phyloP scores from a whole-genome alignment of 2,113 vertebrate species.

The Acanthisitta chloris region DNA sequence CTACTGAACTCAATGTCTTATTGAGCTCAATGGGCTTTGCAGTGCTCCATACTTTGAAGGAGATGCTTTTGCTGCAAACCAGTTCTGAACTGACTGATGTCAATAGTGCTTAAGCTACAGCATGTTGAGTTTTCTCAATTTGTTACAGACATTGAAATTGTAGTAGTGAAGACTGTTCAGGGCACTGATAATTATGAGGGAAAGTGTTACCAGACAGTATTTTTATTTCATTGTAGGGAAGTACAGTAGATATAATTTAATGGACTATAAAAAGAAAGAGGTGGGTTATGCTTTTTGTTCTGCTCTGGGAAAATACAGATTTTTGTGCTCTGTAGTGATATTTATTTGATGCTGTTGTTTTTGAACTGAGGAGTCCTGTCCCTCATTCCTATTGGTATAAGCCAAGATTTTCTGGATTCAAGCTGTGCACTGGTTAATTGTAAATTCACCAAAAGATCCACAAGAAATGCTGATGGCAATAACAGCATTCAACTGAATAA shows the following conservation, averaged over 20 bases:
- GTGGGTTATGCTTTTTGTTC: neutral
- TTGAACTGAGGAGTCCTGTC: neutral
- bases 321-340: neutral
- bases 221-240: neutral
- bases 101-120: neutral
- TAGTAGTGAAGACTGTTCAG: neutral
- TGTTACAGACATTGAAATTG: neutral
- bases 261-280: neutral
- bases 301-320: neutral
- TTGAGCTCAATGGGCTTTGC: neutral
- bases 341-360: neutral
- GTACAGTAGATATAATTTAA: neutral
- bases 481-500: neutral
- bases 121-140: neutral
- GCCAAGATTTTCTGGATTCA: slow-evolving; percentile 1
- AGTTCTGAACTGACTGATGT: neutral
- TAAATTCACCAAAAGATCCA: neutral
- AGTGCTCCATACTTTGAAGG: neutral
- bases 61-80: neutral
- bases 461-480: slow-evolving; percentile 3
- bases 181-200: neutral
- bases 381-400: neutral
- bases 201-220: neutral
- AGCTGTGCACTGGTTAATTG: neutral
- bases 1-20: neutral